Evolutionary conservation across 1,140 invertebrate species (phyloP).

Genomic region (Heterodera schachtii): DNA sequence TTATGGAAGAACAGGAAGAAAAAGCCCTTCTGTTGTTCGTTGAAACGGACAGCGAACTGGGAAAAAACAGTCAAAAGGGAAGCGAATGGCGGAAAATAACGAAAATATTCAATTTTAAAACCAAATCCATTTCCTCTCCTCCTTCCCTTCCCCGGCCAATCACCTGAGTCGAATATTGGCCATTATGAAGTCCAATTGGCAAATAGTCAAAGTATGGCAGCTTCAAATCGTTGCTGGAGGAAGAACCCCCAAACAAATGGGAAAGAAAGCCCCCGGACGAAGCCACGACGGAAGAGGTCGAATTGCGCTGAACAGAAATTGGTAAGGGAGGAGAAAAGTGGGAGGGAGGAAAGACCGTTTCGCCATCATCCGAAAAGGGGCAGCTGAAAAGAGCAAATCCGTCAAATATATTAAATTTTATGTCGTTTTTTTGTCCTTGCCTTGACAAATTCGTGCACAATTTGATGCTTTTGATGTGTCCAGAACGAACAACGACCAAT

Average conservation of each 20-base stretch:
- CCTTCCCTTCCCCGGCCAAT: no score
- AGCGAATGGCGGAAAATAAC: no score
- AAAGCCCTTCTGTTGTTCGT: slow-evolving; percentile 81
- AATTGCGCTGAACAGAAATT: background rate
- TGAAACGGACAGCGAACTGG: slow-evolving; percentile 82
- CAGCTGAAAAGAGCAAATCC: background rate
- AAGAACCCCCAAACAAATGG: slow-evolving; percentile 27
- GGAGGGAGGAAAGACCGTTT: background rate
- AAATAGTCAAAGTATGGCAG: slow-evolving; percentile 23
- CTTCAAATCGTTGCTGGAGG: slow-evolving; percentile 6
- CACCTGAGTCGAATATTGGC: slow-evolving; percentile 41
- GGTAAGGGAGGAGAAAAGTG: background rate
- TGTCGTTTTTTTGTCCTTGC: background rate
- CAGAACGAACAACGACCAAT: slow-evolving; percentile 43
- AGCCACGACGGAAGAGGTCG: background rate
- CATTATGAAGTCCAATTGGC: slow-evolving; percentile 33
- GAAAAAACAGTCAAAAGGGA: no score
- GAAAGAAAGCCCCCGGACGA: slow-evolving; percentile 14
- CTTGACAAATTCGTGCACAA: slow-evolving; percentile 34
- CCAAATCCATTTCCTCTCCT: no score
- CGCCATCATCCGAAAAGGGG: slow-evolving; percentile 3
- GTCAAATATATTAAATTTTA: background rate
- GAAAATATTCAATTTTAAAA: no score
- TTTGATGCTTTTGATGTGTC: slow-evolving; percentile 45
- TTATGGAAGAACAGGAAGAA: slow-evolving; percentile 95